Evolutionary conservation across 2,797 vertebrate genomes (phyloP), one percentile per base, ranked within the genome.

Genomic region (Ciconia nigra): DNA sequence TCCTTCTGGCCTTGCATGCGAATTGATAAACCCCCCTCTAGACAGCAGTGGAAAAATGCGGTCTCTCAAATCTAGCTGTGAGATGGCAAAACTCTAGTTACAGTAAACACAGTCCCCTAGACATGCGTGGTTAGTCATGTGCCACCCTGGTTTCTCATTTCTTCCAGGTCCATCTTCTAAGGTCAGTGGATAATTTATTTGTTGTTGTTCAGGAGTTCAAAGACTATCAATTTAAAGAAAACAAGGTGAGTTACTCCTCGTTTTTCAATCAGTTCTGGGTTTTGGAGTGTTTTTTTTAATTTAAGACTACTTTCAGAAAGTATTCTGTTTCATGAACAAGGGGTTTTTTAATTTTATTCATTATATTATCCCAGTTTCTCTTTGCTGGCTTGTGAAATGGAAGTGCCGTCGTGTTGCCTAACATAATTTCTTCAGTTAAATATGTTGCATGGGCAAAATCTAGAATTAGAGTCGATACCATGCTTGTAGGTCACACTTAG

Each of bases 181-280:
- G 98, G 91, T 99, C 99, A 49, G 99, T 99, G 94, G 99, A 99
- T 97, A 99, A 99, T 91, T 97, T 99, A 58, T 99, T 99, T 98
- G 99, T 99, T 58, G 99, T 99, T 24, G 98, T 99, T 83, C 97
- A 99, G 65, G 98, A 99, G 73, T 99, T 99, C 97, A 98, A 98
- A 70, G 98, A 99, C 91, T 99, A 99, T 72, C 98, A 98, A 7
- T 99, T 99, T 93, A 99, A 99, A 98, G 98, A 98, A 72, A 98
- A 96, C 58, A 99, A 99, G 99, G 99, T 99, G 94, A 96, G 97
- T 61, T 55, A 7, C 57, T 20, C 8, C 2, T 25, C 17, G 1
- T 7, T 52, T 57, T 62, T 29, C 13, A 12, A 0, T 22, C 13
- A 2, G 9, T 4, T 22, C 4, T 42, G 26, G 20, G 11, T 6